These are phyloP conservation scores for Propsilocerus akamusi DNA, from an alignment of 1,140 invertebrate genomes.

Conservation along the genomic window DNA sequence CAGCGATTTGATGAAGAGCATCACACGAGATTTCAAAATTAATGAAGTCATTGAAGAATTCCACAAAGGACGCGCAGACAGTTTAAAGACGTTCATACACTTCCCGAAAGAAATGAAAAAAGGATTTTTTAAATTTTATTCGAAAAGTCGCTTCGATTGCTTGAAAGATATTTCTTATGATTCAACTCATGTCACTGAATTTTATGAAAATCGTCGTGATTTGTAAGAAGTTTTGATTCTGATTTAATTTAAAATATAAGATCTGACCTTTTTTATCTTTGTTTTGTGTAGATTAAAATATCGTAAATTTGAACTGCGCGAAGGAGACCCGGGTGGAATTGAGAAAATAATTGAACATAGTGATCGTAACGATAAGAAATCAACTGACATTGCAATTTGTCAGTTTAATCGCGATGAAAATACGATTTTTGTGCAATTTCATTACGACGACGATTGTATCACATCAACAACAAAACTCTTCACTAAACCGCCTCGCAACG, in stretches of 20 bases:
- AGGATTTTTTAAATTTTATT: slow-evolving; percentile 41
- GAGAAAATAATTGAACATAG: slow-evolving; percentile 41
- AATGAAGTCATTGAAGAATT: slow-evolving; percentile 44
- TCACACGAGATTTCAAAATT: slow-evolving; percentile 35
- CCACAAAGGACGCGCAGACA: slow-evolving; percentile 42
- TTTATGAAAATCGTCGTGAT: slow-evolving; percentile 28
- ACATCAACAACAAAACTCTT: slow-evolving; percentile 42
- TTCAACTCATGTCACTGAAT: slow-evolving; percentile 35
- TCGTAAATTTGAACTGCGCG: too few relatives aligned
- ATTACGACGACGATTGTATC: slow-evolving; percentile 44
- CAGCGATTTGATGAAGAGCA: slow-evolving; percentile 39
- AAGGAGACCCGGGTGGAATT: too few relatives aligned
- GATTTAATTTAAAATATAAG: too few relatives aligned
- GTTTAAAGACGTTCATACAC: slow-evolving; percentile 32
- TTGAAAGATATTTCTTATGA: slow-evolving; percentile 39
- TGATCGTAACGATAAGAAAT: slow-evolving; percentile 29
- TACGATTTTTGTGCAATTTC: slow-evolving; percentile 44
- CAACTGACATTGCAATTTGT: slow-evolving; percentile 42
- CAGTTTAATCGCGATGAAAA: slow-evolving; percentile 38
- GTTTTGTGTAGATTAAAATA: too few relatives aligned
- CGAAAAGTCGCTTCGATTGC: slow-evolving; percentile 43
- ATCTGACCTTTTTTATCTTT: too few relatives aligned
- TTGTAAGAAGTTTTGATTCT: neutral
- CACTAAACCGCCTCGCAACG: slow-evolving; percentile 44
- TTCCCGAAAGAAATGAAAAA: slow-evolving; percentile 9